Evolutionary conservation across 2,113 vertebrate genomes (phyloP).

Genomic region (Hylia prasina): DNA sequence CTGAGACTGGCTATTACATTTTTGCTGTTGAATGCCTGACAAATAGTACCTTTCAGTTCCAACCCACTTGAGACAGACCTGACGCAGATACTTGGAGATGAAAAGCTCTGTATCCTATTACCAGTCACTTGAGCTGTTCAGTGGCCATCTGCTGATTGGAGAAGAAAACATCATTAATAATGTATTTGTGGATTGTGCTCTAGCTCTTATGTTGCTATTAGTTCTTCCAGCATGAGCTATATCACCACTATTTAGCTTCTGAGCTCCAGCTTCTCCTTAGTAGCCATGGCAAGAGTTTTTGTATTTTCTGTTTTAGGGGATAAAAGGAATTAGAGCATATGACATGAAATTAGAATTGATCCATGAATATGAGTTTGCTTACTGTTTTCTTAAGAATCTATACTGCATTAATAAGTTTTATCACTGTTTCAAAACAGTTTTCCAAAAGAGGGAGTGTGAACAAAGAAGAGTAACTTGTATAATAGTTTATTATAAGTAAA

Average conservation of each 20-base stretch:
- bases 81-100: not conserved
- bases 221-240: not conserved
- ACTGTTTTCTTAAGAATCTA: not conserved
- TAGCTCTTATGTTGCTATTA: not conserved
- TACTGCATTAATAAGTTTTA: not conserved
- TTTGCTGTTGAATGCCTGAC: not conserved
- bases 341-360: not conserved
- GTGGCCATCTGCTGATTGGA: slow-evolving; percentile 17
- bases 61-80: not conserved
- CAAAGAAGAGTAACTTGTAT: not conserved
- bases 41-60: not conserved
- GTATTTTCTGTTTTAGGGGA: not conserved
- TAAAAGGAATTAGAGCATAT: not conserved
- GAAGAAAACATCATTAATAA: slow-evolving; percentile 48
- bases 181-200: not conserved
- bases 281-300: not conserved
- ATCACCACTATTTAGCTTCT: not conserved
- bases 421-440: not conserved
- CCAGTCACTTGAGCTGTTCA: not conserved
- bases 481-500: not conserved
- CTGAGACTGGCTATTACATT: not conserved
- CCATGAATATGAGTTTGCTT: not conserved
- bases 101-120: slow-evolving; percentile 28
- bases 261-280: not conserved
- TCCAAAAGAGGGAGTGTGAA: not conserved